A percentile compares a stretch with the other conserved stretches of the same genome.
Conservation (phyloP, 1,140 invertebrate species). For the Coelopa frigida region DNA sequence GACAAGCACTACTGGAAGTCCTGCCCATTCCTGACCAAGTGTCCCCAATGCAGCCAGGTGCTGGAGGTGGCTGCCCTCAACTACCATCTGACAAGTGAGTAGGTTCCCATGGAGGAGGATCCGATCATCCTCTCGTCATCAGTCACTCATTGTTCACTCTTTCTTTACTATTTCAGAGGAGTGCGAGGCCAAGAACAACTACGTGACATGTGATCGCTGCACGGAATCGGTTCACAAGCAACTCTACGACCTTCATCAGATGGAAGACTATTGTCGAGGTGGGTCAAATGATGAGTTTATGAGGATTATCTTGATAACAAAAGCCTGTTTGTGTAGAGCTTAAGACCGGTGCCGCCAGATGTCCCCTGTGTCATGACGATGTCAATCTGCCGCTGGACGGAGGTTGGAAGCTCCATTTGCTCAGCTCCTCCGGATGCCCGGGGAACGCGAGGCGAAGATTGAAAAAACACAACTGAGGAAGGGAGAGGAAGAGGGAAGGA, state of each 20-base stretch:
- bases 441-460: constrained; percentile 41
- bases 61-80: constrained; percentile 77
- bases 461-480: constrained; percentile 32
- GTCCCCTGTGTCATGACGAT: constrained; percentile 68
- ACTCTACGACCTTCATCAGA: constrained; percentile 54
- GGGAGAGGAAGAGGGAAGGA: too few relatives aligned
- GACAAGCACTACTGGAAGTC: constrained; percentile 88
- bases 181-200: constrained; percentile 60
- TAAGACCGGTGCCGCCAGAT: constrained; percentile 54
- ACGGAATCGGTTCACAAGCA: constrained; percentile 57
- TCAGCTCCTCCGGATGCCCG: constrained; percentile 34
- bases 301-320: too few relatives aligned
- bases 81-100: constrained; percentile 66
- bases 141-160: not conserved
- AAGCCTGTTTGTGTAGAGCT: constrained; percentile 47
- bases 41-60: constrained; percentile 80
- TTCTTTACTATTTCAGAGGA: constrained; percentile 46
- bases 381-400: constrained; percentile 46
- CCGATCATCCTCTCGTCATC: not conserved
- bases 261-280: constrained; percentile 51
- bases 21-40: constrained; percentile 83
- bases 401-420: constrained; percentile 48
- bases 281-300: too few relatives aligned
- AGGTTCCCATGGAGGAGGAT: not conserved
- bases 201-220: constrained; percentile 60